phyloP scores from a whole-genome alignment of 2,797 vertebrate species.

The Lophius americanus region DNA sequence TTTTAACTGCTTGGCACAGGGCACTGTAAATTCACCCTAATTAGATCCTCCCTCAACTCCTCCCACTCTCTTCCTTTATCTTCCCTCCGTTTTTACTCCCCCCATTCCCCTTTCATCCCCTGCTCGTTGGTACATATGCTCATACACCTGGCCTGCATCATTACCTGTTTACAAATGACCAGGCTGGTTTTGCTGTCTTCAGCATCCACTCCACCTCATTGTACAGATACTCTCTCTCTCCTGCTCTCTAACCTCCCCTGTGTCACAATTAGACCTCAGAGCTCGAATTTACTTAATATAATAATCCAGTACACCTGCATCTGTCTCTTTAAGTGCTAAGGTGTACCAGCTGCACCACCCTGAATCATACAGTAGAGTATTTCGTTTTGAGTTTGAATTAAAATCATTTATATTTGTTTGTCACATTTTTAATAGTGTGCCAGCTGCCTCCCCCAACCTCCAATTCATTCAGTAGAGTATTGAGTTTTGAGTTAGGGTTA shows the following conservation, averaged over 20 bases:
- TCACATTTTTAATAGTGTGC: conserved; percentile 16
- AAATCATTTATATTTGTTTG: conserved; percentile 27
- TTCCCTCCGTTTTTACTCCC: conserved; percentile 51
- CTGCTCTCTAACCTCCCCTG: conserved; percentile 86
- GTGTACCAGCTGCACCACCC: conserved; percentile 43
- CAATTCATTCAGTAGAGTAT: conserved; percentile 45
- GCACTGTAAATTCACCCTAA: conserved; percentile 79
- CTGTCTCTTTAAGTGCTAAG: conserved; percentile 85
- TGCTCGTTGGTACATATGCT: conserved; percentile 86
- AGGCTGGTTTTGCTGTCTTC: conserved; percentile 97
- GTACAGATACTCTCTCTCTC: conserved; percentile 68
- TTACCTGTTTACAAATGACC: conserved; percentile 99
- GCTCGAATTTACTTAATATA: conserved; percentile 91
- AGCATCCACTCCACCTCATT: conserved; percentile 88
- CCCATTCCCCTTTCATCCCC: conserved; percentile 64
- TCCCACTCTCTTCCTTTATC: conserved; percentile 62
- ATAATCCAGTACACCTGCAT: conserved; percentile 83
- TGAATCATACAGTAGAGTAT: conserved; percentile 45
- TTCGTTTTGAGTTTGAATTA: conserved; percentile 10
- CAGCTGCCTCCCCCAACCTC: conserved; percentile 25
- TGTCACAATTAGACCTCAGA: conserved; percentile 98
- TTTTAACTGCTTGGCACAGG: conserved; percentile 80
- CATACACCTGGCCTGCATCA: conserved; percentile 90
- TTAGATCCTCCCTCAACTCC: conserved; percentile 74
- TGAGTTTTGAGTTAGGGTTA: conserved; percentile 12